A percentile compares a stretch with the other conserved stretches of the same genome.
phyloP scores from a whole-genome alignment of 2,113 vertebrate genomes.

The Urocolius indicus region DNA sequence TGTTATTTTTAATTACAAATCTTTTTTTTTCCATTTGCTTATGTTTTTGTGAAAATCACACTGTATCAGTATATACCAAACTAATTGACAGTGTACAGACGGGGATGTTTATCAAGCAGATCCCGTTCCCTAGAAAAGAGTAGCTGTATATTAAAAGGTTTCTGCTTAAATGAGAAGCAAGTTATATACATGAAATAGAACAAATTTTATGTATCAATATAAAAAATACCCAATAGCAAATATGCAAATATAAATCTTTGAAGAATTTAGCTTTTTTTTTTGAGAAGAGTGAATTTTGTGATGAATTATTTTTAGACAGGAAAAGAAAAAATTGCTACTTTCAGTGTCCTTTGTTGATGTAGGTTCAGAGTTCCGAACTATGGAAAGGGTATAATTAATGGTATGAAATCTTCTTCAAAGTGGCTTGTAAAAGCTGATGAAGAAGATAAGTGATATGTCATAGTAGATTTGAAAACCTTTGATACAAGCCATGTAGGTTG shows the following conservation, averaged over 20 bases:
- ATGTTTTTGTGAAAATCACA: background rate
- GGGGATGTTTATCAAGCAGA: background rate
- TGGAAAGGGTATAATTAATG: background rate
- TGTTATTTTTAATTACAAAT: background rate
- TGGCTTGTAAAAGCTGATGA: background rate
- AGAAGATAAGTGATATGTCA: background rate
- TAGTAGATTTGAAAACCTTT: background rate
- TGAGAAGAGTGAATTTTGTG: background rate
- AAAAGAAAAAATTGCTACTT: background rate
- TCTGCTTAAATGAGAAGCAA: background rate
- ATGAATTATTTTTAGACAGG: background rate
- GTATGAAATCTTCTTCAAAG: background rate
- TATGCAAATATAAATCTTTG: background rate
- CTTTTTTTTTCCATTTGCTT: background rate
- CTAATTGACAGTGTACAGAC: background rate
- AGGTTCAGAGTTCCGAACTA: background rate
- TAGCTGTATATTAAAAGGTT: background rate
- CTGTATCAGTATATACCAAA: background rate
- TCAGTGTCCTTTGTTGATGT: background rate
- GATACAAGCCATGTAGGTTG: background rate
- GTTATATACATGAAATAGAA: background rate
- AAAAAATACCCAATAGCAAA: background rate
- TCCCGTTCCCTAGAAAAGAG: background rate
- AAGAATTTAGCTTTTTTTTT: background rate
- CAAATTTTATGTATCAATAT: background rate